phyloP scores from a whole-genome alignment of 1,140 invertebrate species.

The Zaprionus kolodkinae region DNA sequence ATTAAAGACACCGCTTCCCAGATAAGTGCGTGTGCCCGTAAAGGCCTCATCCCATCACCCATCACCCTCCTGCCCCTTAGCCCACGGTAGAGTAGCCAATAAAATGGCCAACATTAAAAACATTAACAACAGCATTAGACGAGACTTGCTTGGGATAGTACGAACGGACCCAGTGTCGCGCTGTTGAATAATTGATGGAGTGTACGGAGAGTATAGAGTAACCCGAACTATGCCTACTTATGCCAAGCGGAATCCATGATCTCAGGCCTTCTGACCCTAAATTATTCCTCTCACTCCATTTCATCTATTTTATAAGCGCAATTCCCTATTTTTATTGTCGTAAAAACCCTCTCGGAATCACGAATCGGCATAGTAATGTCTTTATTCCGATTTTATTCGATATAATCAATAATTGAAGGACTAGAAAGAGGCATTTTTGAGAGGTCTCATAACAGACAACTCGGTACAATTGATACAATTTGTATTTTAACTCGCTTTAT shows the following conservation, averaged over 20 bases:
- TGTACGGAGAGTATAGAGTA: neutral
- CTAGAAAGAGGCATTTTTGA: no score
- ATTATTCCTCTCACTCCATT: constrained; percentile 49
- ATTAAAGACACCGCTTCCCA: constrained; percentile 67
- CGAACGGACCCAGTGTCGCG: constrained; percentile 45
- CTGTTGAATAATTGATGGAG: constrained; percentile 69
- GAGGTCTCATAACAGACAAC: no score
- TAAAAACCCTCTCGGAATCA: constrained; percentile 7
- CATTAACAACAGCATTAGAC: constrained; percentile 74
- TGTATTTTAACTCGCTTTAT: no score
- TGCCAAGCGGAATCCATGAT: constrained; percentile 26
- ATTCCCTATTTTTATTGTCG: constrained; percentile 3
- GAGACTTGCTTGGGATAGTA: neutral
- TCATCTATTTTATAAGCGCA: constrained; percentile 6
- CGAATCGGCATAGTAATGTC: constrained; percentile 11
- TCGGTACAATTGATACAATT: no score
- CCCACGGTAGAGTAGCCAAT: constrained; percentile 61
- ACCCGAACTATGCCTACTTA: constrained; percentile 17
- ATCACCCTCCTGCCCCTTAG: neutral
- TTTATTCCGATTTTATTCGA: constrained; percentile 9
- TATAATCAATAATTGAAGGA: neutral
- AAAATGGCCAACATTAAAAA: constrained; percentile 73
- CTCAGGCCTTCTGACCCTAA: constrained; percentile 45
- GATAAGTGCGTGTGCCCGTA: constrained; percentile 70
- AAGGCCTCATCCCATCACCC: neutral